These are phyloP conservation scores for Phoebastria nigripes DNA, from an alignment of 2,797 vertebrate genomes.

Conservation along the genomic window DNA sequence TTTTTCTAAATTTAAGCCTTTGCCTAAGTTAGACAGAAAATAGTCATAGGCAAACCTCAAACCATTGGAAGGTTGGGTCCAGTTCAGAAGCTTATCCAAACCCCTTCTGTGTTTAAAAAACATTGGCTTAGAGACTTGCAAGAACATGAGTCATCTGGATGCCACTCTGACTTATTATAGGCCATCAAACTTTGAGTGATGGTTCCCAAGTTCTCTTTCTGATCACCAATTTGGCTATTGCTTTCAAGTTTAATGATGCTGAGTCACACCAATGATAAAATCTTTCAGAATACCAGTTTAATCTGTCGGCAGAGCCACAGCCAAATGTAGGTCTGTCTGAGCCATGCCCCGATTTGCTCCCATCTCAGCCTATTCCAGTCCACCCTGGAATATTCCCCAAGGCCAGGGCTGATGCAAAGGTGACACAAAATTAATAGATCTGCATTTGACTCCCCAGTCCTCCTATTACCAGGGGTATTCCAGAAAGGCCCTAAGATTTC, in stretches of 20 bases:
- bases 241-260: slow-evolving; percentile 52
- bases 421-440: slow-evolving; percentile 45
- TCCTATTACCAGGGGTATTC: background rate
- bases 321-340: slow-evolving; percentile 37
- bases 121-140: background rate
- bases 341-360: slow-evolving; percentile 22
- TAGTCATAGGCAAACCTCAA: slow-evolving; percentile 56
- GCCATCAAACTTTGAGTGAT: slow-evolving; percentile 13
- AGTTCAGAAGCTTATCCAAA: slow-evolving; percentile 39
- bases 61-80: slow-evolving; percentile 33
- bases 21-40: slow-evolving; percentile 36
- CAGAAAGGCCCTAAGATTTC: background rate
- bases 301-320: background rate
- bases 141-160: slow-evolving; percentile 45
- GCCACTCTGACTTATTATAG: slow-evolving; percentile 25
- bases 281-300: slow-evolving; percentile 20
- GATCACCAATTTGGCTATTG: slow-evolving; percentile 39
- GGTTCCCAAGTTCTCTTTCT: slow-evolving; percentile 23
- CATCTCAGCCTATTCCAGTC: slow-evolving; percentile 19
- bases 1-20: slow-evolving; percentile 31
- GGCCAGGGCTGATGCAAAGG: background rate
- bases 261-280: slow-evolving; percentile 45
- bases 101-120: slow-evolving; percentile 23
- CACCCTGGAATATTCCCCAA: slow-evolving; percentile 39
- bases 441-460: background rate